Conservation (phyloP, 2,113 vertebrate genomes). For the Orientallactaga bullata region DNA sequence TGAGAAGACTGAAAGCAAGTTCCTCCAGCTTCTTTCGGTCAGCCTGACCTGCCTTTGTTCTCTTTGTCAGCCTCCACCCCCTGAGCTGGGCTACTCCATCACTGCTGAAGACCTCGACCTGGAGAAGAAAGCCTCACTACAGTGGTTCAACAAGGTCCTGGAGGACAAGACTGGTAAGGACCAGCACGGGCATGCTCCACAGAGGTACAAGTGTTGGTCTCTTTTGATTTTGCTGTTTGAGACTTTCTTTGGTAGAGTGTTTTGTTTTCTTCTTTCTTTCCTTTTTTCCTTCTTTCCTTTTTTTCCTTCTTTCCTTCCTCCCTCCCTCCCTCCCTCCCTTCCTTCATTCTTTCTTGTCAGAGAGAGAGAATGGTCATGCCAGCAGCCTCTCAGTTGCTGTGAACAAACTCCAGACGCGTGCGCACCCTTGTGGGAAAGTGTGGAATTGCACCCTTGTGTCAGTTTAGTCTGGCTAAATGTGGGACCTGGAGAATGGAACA, state of each 20-base stretch:
- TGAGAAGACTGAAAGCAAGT: neutral
- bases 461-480: too few species aligned
- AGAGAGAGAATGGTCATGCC: too few species aligned
- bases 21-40: neutral
- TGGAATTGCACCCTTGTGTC: too few species aligned
- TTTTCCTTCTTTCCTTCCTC: too few species aligned
- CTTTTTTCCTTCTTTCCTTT: too few species aligned
- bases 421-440: too few species aligned
- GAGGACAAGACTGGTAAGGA: constrained; percentile 91
- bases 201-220: neutral
- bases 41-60: neutral
- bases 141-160: constrained; percentile 93
- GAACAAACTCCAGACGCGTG: too few species aligned
- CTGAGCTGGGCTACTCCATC: constrained; percentile 93
- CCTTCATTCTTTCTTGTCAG: too few species aligned
- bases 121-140: constrained; percentile 91
- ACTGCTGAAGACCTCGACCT: constrained; percentile 94
- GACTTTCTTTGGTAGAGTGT: neutral
- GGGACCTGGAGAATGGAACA: too few species aligned
- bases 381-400: too few species aligned
- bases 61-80: constrained; percentile 91
- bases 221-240: neutral
- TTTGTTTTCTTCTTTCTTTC: too few species aligned
- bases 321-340: too few species aligned
- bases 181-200: neutral